Base-by-base conservation (phyloP, 2,113 vertebrate genomes). In the Trinectes maculatus region DNA sequence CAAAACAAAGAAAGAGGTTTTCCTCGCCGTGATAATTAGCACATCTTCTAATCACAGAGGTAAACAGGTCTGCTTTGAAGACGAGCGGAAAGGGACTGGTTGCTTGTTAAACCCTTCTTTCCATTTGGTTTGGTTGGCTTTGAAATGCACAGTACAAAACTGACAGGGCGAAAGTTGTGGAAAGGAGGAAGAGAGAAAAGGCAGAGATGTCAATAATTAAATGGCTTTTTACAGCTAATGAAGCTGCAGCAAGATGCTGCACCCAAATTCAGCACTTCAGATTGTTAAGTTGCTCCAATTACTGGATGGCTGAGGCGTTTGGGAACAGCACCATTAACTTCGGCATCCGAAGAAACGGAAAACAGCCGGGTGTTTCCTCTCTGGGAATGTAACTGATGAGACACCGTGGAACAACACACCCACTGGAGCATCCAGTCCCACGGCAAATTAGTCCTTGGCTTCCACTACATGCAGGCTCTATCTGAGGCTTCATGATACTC, bases 351-450 rank as follows among this genome's bases (percentile, higher is more conserved):
- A 83, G 81, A 85, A 87, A 87, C 68, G 43, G 60, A 87, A 89
- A 88, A 84, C 82, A 80, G 80, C 82, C 67, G 70, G 58, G 71
- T 66, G 77, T 84, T 88, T 79, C 87, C 89, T 89, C 89, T 74
- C 74, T 66, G 87, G 87, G 85, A 91, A 85, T 88, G 85, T 87
- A 89, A 91, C 86, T 88, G 85, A 88, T 87, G 85, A 86, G 85
- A 82, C 87, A 68, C 76, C 12, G 25, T 53, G 67, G 85, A 89
- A 77, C 83, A 82, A 86, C 85, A 88, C 84, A 89, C 81, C 87
- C 81, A 85, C 81, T 74, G 81, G 81, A 82, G 77, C 82, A 60
- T 83, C 71, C 55, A 83, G 85, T 88, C 83, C 85, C 87, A 56
- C 34, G 54, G 75, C 83, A 87, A 88, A 86, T 88, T 85, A 90